Percentiles rank a stretch among this genome's conserved stretches.
phyloP scores from a whole-genome alignment of 2,888 invertebrate species.

The Tetragonula carbonaria region DNA sequence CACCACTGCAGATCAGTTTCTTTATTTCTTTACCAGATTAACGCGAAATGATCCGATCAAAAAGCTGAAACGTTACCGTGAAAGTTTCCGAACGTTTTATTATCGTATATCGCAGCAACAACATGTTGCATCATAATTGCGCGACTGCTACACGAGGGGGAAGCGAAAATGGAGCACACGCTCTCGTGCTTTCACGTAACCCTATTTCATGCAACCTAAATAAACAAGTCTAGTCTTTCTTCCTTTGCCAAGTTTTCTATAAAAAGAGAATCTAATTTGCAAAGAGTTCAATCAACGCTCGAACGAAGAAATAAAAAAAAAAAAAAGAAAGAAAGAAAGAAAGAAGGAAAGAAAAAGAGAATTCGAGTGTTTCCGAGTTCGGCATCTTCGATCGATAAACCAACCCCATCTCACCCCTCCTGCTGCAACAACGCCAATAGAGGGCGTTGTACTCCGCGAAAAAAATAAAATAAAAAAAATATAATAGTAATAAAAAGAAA shows the following conservation, averaged over 20 bases:
- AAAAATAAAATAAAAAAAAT: background rate
- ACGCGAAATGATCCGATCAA: background rate
- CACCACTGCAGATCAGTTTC: background rate
- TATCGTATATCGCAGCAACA: background rate
- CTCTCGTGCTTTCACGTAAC: background rate
- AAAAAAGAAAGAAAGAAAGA: constrained; percentile 1
- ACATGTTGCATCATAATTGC: constrained; percentile 1
- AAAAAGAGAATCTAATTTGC: background rate
- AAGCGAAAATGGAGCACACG: background rate
- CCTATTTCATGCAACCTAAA: background rate
- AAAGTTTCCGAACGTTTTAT: constrained; percentile 11
- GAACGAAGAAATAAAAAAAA: background rate
- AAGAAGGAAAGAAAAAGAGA: constrained; percentile 3
- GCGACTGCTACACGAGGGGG: background rate
- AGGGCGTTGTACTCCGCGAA: constrained; percentile 1
- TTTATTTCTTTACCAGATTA: background rate
- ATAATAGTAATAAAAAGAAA: background rate
- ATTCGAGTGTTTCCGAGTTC: background rate
- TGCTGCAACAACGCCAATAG: background rate
- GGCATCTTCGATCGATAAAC: constrained; percentile 2
- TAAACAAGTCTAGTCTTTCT: background rate
- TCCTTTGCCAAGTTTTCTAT: no score
- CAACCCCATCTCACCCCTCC: background rate
- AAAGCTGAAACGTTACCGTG: constrained; percentile 9
- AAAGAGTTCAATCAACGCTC: background rate